Conservation (phyloP, 2,888 invertebrate genomes). For the Meandrusa payeni region DNA sequence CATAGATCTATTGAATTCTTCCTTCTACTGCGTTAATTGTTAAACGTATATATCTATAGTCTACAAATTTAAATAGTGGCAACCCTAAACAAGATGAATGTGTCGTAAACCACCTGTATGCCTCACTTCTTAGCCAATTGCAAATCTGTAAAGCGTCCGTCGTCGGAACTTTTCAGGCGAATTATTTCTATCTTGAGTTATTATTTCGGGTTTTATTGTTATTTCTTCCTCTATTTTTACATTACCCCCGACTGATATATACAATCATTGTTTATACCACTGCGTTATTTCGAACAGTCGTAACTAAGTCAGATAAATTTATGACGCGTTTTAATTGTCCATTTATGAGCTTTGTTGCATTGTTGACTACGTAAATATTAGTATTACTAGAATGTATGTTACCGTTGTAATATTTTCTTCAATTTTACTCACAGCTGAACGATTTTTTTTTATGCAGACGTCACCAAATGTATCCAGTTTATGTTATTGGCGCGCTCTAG, state of each 20-base stretch:
- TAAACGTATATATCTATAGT: too few relatives aligned
- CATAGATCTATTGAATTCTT: too few relatives aligned
- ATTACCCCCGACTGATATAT: neutral
- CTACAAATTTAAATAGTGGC: neutral
- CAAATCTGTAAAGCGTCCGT: constrained; percentile 14
- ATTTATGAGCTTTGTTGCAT: constrained; percentile 1
- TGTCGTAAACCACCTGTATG: constrained; percentile 15
- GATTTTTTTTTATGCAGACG: too few relatives aligned
- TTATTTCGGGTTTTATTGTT: constrained; percentile 11
- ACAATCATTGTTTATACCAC: neutral
- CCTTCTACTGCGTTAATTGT: too few relatives aligned
- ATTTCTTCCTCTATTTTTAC: constrained; percentile 5
- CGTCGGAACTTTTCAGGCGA: constrained; percentile 10
- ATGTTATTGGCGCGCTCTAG: too few relatives aligned
- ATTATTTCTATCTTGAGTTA: constrained; percentile 13
- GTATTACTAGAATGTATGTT: neutral
- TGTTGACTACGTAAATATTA: too few relatives aligned
- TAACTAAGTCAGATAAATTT: constrained; percentile 3
- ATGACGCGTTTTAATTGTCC: constrained; percentile 2
- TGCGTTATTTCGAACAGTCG: constrained; percentile 1
- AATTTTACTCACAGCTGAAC: too few relatives aligned
- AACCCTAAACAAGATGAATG: constrained; percentile 2
- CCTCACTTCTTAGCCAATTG: constrained; percentile 1
- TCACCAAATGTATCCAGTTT: too few relatives aligned
- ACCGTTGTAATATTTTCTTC: too few relatives aligned